These are phyloP conservation scores for Pseudomyrmex flavicornis DNA, from an alignment of 1,140 invertebrate species.

Conservation along the genomic window DNA sequence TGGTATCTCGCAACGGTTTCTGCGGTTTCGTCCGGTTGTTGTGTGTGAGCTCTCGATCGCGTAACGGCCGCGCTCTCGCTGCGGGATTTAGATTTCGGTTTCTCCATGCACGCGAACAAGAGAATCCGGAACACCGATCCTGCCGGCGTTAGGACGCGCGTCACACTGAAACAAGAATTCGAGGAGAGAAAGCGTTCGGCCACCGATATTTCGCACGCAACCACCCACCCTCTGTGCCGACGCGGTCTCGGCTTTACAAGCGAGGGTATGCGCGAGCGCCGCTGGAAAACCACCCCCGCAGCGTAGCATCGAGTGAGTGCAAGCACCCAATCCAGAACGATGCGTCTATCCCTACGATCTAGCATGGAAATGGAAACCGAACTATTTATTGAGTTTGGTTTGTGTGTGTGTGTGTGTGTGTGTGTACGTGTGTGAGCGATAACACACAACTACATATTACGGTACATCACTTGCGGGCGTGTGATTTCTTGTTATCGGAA, in stretches of 20 bases:
- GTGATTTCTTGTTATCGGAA: no score
- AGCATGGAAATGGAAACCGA: no score
- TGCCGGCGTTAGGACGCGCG: slow-evolving; percentile 80
- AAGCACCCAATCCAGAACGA: slow-evolving; percentile 20
- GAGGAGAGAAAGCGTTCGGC: slow-evolving; percentile 48
- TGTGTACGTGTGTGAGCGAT: no score
- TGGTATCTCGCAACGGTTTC: not conserved
- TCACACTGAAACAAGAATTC: slow-evolving; percentile 78
- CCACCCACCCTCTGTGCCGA: slow-evolving; percentile 48
- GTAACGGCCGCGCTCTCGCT: not conserved
- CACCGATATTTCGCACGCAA: slow-evolving; percentile 65
- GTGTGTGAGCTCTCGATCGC: slow-evolving; percentile 27
- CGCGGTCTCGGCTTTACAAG: not conserved
- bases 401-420: no score
- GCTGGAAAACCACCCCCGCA: slow-evolving; percentile 5
- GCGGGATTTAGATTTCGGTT: slow-evolving; percentile 50
- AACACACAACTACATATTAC: no score
- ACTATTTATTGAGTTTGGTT: no score
- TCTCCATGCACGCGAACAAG: slow-evolving; percentile 71
- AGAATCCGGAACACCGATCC: slow-evolving; percentile 75
- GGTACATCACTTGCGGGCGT: no score
- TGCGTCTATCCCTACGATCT: not conserved
- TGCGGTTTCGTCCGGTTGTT: not conserved
- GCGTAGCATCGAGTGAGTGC: not conserved
- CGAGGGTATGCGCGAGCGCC: slow-evolving; percentile 48